phyloP scores from a whole-genome alignment of 2,797 vertebrate species.

The Ctenosaura bakeri region DNA sequence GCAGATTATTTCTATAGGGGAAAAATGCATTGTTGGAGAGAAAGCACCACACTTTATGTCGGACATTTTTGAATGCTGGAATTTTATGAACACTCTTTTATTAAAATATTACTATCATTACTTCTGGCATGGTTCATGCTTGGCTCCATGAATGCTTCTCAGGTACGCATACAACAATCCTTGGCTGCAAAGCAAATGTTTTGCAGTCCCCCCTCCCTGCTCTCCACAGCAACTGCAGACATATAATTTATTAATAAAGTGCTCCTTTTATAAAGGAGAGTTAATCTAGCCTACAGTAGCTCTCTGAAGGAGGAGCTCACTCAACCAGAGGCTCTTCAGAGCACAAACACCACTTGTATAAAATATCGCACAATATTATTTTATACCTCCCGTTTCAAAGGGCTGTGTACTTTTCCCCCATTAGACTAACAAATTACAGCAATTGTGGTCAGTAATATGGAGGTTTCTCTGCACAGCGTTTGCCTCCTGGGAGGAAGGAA shows the following conservation, averaged over 20 bases:
- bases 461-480: constrained; percentile 71
- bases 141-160: constrained; percentile 43
- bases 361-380: constrained; percentile 73
- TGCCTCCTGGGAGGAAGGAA: constrained; percentile 72
- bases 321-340: constrained; percentile 61
- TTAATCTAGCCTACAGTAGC: constrained; percentile 68
- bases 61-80: not conserved
- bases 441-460: constrained; percentile 75
- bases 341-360: constrained; percentile 64
- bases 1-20: not conserved
- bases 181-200: constrained; percentile 32
- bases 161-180: not conserved
- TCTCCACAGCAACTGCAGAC: constrained; percentile 50
- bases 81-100: constrained; percentile 5
- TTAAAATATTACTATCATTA: not conserved
- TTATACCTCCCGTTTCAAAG: constrained; percentile 68
- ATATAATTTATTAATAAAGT: constrained; percentile 70
- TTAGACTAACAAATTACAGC: constrained; percentile 80
- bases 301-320: constrained; percentile 65
- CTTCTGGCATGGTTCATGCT: constrained; percentile 45
- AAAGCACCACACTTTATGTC: not conserved
- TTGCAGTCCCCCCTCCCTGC: not conserved
- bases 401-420: constrained; percentile 68
- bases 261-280: constrained; percentile 60
- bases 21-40: not conserved